Evolutionary conservation across 2,113 vertebrate species (phyloP).

Genomic region (Periophthalmus modestus): DNA sequence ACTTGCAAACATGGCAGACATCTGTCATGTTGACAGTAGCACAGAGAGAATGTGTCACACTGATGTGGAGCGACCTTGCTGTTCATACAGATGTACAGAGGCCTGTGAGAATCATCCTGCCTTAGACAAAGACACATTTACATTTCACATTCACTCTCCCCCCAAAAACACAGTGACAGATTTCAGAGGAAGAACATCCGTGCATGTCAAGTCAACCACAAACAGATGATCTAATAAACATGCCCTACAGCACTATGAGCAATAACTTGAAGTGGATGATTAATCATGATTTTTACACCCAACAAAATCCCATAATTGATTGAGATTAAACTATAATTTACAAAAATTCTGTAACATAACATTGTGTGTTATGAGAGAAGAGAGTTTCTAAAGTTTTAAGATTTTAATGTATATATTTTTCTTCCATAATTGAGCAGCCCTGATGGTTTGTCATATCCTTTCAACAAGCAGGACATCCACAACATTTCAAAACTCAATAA

Average conservation of each 20-base stretch:
- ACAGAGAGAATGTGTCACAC: slow-evolving; percentile 53
- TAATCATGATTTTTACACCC: too few relatives aligned
- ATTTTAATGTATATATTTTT: too few relatives aligned
- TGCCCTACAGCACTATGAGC: not conserved
- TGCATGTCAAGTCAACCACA: too few relatives aligned
- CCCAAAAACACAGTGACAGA: not conserved
- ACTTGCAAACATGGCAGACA: slow-evolving; percentile 60
- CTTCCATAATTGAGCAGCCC: too few relatives aligned
- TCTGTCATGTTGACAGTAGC: slow-evolving; percentile 61
- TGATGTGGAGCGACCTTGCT: slow-evolving; percentile 48
- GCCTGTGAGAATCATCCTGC: slow-evolving; percentile 17
- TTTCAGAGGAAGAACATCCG: not conserved
- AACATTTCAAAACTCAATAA: too few relatives aligned
- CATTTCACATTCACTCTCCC: not conserved
- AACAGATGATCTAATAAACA: not conserved
- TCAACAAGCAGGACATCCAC: too few relatives aligned
- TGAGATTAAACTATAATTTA: too few relatives aligned
- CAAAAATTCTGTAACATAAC: too few relatives aligned
- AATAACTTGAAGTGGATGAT: not conserved
- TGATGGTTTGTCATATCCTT: too few relatives aligned
- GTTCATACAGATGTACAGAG: slow-evolving; percentile 33
- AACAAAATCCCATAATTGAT: too few relatives aligned
- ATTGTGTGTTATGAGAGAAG: too few relatives aligned
- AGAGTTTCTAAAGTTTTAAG: too few relatives aligned
- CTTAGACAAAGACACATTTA: not conserved